Evolutionary conservation across 2,113 vertebrate species (phyloP).

Genomic region (Epinephelus moara): DNA sequence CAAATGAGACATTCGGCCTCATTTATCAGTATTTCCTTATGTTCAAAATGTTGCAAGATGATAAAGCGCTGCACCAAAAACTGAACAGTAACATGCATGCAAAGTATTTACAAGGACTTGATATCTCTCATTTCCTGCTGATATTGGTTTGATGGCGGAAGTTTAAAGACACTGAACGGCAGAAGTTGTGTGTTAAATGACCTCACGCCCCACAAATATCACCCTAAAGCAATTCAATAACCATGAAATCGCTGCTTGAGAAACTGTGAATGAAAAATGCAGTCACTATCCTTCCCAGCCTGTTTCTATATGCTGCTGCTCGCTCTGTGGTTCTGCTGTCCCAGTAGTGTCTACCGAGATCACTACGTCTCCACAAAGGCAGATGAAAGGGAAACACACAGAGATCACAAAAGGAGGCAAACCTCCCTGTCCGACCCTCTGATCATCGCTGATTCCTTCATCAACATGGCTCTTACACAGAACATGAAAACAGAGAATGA

Average conservation of each 20-base stretch:
- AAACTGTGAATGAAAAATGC: conserved; percentile 41
- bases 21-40: conserved; percentile 51
- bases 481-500: conserved; percentile 32
- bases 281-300: conserved; percentile 31
- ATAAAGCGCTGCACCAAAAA: conserved; percentile 37
- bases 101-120: conserved; percentile 18
- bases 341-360: conserved; percentile 56
- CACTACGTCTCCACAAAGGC: conserved; percentile 60
- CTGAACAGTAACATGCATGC: conserved; percentile 27
- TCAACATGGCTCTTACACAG: conserved; percentile 48
- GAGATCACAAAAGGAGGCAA: conserved; percentile 69
- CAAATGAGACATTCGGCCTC: conserved; percentile 40
- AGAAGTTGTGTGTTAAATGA: conserved; percentile 16
- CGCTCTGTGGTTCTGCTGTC: conserved; percentile 57
- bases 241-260: conserved; percentile 27
- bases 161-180: not conserved
- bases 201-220: not conserved
- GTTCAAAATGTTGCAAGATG: conserved; percentile 38
- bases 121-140: conserved; percentile 17
- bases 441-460: conserved; percentile 67
- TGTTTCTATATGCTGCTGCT: conserved; percentile 66
- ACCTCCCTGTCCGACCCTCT: conserved; percentile 55
- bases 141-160: not conserved
- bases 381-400: conserved; percentile 68
- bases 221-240: conserved; percentile 26